These are phyloP conservation scores for Drosophila stalkeri DNA, from an alignment of 2,888 invertebrate species.

Conservation along the genomic window DNA sequence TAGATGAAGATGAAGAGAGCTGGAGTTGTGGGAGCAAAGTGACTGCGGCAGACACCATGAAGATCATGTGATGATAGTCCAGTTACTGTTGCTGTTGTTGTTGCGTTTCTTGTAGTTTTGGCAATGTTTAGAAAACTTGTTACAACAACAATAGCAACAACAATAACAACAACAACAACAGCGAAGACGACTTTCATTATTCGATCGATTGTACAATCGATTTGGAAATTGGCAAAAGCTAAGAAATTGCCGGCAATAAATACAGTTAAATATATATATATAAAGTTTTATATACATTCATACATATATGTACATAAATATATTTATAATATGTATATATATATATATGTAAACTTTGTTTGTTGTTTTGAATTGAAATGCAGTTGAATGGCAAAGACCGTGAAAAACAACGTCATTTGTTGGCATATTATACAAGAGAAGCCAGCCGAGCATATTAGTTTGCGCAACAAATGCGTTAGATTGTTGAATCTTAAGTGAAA, in stretches of 20 bases:
- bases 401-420: conserved; percentile 37
- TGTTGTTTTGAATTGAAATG: conserved; percentile 9
- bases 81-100: conserved; percentile 13
- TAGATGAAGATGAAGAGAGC: background rate
- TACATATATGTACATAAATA: background rate
- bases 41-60: conserved; percentile 6
- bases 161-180: conserved; percentile 10
- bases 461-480: background rate
- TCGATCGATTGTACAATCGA: conserved; percentile 72
- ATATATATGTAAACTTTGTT: background rate
- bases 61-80: conserved; percentile 30
- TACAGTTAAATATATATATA: conserved; percentile 6
- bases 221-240: conserved; percentile 58
- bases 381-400: conserved; percentile 60
- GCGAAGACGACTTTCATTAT: conserved; percentile 68
- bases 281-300: background rate
- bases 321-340: background rate
- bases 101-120: conserved; percentile 15
- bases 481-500: conserved; percentile 3
- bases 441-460: conserved; percentile 6
- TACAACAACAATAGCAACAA: conserved; percentile 18
- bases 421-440: conserved; percentile 3
- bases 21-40: conserved; percentile 1
- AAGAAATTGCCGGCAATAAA: conserved; percentile 54
- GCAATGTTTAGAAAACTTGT: conserved; percentile 58